Evolutionary conservation across 2,888 invertebrate genomes (phyloP).

Genomic region (Drosophila paramelanica): DNA sequence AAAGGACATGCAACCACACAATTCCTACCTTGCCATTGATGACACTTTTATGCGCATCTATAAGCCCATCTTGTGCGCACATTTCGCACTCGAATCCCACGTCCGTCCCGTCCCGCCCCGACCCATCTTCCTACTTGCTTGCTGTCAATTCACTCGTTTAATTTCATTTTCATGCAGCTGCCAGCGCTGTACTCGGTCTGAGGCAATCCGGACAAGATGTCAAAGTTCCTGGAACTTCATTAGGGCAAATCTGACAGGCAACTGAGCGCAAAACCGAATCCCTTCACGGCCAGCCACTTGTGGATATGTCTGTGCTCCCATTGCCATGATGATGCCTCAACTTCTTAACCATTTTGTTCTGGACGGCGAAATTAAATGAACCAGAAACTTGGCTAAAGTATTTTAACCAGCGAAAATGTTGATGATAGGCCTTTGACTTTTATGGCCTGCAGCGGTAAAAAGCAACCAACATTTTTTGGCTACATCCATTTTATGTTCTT

Average conservation of each 20-base stretch:
- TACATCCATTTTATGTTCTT: not conserved
- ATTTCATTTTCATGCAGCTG: slow-evolving; percentile 57
- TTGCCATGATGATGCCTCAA: slow-evolving; percentile 10
- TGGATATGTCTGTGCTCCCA: slow-evolving; percentile 52
- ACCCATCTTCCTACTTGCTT: not conserved
- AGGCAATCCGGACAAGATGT: slow-evolving; percentile 36
- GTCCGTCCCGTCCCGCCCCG: not conserved
- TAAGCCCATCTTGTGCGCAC: slow-evolving; percentile 21
- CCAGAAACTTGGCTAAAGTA: slow-evolving; percentile 66
- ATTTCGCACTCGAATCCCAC: slow-evolving; percentile 14
- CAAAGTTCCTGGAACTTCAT: slow-evolving; percentile 73
- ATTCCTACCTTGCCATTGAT: slow-evolving; percentile 36
- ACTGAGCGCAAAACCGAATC: slow-evolving; percentile 45
- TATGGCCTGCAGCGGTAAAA: slow-evolving; percentile 25
- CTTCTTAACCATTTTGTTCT: slow-evolving; percentile 18
- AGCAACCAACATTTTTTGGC: not conserved
- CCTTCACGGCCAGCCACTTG: slow-evolving; percentile 66
- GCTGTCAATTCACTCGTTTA: slow-evolving; percentile 45
- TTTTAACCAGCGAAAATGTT: slow-evolving; percentile 53
- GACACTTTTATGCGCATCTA: slow-evolving; percentile 42
- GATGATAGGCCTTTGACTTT: slow-evolving; percentile 49
- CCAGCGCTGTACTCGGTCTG: slow-evolving; percentile 35
- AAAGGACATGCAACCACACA: slow-evolving; percentile 20
- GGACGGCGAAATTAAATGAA: slow-evolving; percentile 65
- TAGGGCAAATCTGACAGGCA: slow-evolving; percentile 67